A percentile compares a stretch with the other conserved stretches of the same genome.
Conservation (phyloP, 2,888 invertebrate species). For the Lithophane leautieri region DNA sequence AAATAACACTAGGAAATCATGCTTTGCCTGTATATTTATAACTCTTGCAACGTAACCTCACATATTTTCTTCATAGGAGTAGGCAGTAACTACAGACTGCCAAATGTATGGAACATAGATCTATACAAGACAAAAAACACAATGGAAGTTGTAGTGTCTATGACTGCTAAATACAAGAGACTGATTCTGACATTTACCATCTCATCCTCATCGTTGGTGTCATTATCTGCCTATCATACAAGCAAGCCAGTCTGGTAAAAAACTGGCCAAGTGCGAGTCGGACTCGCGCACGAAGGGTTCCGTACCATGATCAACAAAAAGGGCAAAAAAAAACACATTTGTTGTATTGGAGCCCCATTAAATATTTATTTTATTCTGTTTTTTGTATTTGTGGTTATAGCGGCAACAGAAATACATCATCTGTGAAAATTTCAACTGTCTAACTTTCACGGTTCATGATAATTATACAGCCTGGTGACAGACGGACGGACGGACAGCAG, state of each 20-base stretch:
- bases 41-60: not conserved
- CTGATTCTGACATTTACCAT: not conserved
- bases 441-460: too few relatives aligned
- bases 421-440: too few relatives aligned
- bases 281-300: too few relatives aligned
- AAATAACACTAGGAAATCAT: not conserved
- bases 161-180: not conserved
- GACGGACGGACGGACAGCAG: too few relatives aligned
- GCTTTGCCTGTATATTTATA: not conserved
- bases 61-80: not conserved
- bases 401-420: too few relatives aligned
- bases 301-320: too few relatives aligned
- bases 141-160: not conserved
- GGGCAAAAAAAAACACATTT: too few relatives aligned
- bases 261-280: too few relatives aligned
- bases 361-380: too few relatives aligned
- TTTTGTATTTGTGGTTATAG: too few relatives aligned
- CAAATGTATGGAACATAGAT: slow-evolving; percentile 1
- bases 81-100: not conserved
- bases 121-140: slow-evolving; percentile 8
- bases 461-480: too few relatives aligned
- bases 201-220: not conserved
- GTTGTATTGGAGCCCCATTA: too few relatives aligned
- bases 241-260: not conserved
- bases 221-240: not conserved